Evolutionary conservation across 2,888 invertebrate genomes (phyloP), one percentile per base, ranked within the genome.

Genomic region (Miltochrista miniata): DNA sequence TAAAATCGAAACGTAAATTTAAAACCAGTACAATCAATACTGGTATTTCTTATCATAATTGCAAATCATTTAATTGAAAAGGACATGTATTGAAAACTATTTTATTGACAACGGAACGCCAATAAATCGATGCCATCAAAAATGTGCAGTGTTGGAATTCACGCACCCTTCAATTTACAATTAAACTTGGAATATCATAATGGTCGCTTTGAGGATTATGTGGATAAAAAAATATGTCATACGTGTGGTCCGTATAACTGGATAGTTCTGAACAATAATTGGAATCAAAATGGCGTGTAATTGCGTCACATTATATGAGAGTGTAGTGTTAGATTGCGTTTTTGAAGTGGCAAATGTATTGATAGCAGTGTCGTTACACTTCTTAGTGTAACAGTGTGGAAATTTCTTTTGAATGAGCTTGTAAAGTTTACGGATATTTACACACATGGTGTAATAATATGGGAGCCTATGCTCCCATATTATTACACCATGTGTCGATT

Each of bases 201-300:
- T 18, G 51, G n/a, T 10, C n/a, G n/a, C n/a, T 7, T 0, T 7
- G 33, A 0, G 0, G n/a, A 29, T 8, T 41, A 31, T 30, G 38
- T 7, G 24, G 50, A 51, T 63, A 58, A 59, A 44, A 57, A 51
- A 31, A 42, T 33, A 44, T 33, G 13, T 13, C 39, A 54, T 66
- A 54, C 63, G 65, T 88, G 89, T 87, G 89, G 88, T 86, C 87
- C 70, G 70, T 78, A 82, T 81, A 82, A 72, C 72, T 55, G 71
- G 75, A 87, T 84, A 87, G 87, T 83, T 54, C 70, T 59, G 61
- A 61, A 68, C 68, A 65, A 66, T 72, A 79, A 81, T 76, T 70
- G 73, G 69, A 81, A 60, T 83, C 82, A 85, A 85, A 77, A 83
- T 62, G 53, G 80, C 90, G 79, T 90, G 81, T 89, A 90, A 90